A percentile compares a stretch with the other conserved stretches of the same genome.
phyloP scores from a whole-genome alignment of 2,888 invertebrate genomes.

The Drosophila setosimentum region DNA sequence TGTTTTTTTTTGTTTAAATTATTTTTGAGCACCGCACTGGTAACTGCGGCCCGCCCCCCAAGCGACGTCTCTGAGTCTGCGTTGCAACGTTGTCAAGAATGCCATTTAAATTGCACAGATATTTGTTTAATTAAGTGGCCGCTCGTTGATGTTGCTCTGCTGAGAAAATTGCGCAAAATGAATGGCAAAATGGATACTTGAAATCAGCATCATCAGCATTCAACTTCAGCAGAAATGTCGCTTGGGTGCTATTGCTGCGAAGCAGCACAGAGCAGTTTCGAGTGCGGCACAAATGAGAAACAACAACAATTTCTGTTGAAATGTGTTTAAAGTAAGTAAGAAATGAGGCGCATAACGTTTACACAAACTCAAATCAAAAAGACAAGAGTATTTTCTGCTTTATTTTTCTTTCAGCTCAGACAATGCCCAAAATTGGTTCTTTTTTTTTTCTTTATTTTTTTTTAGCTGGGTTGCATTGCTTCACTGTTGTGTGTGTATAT shows the following conservation, averaged over 20 bases:
- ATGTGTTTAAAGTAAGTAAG: constrained; percentile 61
- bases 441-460: constrained; percentile 20
- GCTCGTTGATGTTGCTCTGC: constrained; percentile 42
- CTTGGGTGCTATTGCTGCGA: constrained; percentile 20
- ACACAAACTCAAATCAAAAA: constrained; percentile 58
- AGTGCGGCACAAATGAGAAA: constrained; percentile 68
- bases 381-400: constrained; percentile 49
- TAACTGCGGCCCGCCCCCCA: constrained; percentile 36
- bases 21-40: constrained; percentile 56
- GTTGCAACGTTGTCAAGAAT: constrained; percentile 44
- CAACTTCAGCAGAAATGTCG: constrained; percentile 21
- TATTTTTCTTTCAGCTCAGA: constrained; percentile 34
- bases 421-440: constrained; percentile 32
- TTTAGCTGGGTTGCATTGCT: constrained; percentile 25
- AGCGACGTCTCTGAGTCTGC: background rate
- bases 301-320: constrained; percentile 79
- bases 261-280: constrained; percentile 41
- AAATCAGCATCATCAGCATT: constrained; percentile 36
- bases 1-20: constrained; percentile 28
- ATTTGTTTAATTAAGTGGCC: constrained; percentile 74
- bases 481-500: constrained; percentile 25
- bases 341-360: constrained; percentile 48
- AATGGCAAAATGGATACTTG: constrained; percentile 53
- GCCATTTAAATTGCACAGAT: constrained; percentile 71
- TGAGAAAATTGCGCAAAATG: constrained; percentile 63